These are phyloP conservation scores for Hippoglossus hippoglossus DNA, from an alignment of 2,797 vertebrate species.

Conservation along the genomic window DNA sequence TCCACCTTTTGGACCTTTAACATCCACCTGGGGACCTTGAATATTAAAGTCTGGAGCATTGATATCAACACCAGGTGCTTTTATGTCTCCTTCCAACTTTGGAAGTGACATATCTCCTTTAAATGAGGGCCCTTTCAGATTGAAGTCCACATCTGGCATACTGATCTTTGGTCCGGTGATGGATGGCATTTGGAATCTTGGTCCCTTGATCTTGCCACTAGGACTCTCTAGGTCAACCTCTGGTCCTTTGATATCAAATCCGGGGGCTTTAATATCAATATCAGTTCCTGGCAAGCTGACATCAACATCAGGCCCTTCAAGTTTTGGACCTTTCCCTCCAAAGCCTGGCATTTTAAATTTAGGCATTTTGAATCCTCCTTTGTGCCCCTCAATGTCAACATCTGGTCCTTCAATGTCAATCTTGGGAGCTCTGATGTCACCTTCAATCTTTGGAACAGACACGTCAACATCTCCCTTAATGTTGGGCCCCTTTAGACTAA, in stretches of 20 bases:
- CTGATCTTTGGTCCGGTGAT: slow-evolving; percentile 24
- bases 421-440: too few relatives aligned
- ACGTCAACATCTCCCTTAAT: too few relatives aligned
- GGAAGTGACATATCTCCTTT: slow-evolving; percentile 52
- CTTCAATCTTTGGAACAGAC: too few relatives aligned
- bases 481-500: too few relatives aligned
- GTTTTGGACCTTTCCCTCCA: too few relatives aligned
- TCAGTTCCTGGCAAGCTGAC: slow-evolving; percentile 10
- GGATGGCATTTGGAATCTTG: slow-evolving; percentile 32
- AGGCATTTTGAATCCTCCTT: slow-evolving; percentile 42
- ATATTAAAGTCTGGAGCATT: slow-evolving; percentile 7
- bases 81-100: slow-evolving; percentile 39
- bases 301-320: slow-evolving; percentile 33
- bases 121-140: slow-evolving; percentile 45
- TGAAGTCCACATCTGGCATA: slow-evolving; percentile 49
- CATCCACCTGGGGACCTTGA: slow-evolving; percentile 30
- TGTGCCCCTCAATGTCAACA: background rate
- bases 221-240: slow-evolving; percentile 49
- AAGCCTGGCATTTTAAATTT: slow-evolving; percentile 65
- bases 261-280: too few relatives aligned
- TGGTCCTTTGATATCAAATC: slow-evolving; percentile 12
- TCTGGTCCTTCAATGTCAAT: too few relatives aligned
- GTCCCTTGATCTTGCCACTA: slow-evolving; percentile 39
- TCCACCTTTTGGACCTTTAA: background rate
- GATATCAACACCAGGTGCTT: background rate